Evolutionary conservation across 64 coral and sea anemone genomes (phyloP).

Genomic region (Orbicella faveolata): DNA sequence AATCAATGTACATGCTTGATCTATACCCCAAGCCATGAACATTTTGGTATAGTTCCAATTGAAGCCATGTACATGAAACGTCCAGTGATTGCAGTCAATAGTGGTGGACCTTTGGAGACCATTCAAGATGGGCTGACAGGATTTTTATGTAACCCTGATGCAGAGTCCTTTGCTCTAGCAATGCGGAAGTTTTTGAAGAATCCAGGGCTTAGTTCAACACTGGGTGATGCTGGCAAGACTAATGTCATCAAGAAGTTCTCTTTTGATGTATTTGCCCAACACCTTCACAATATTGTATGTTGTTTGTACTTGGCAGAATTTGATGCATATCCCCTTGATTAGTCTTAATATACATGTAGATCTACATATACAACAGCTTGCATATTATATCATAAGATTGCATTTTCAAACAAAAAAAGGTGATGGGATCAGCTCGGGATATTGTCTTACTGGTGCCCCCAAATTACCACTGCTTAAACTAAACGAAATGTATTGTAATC

Average conservation of each 20-base stretch:
- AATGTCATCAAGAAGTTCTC: constrained; percentile 95
- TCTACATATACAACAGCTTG: neutral
- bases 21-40: constrained; percentile 95
- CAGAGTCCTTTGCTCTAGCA: constrained; percentile 84
- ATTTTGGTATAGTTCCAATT: constrained; percentile 99
- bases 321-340: constrained; percentile 85
- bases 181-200: constrained; percentile 89
- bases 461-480: too few relatives aligned
- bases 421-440: too few relatives aligned
- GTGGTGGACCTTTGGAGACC: constrained; percentile 93
- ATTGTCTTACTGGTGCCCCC: too few relatives aligned
- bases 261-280: constrained; percentile 90
- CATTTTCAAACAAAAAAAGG: too few relatives aligned
- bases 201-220: constrained; percentile 39
- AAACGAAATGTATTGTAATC: too few relatives aligned
- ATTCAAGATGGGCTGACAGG: constrained; percentile 75
- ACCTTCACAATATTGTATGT: constrained; percentile 96
- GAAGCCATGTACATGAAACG: constrained; percentile 94
- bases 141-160: constrained; percentile 89
- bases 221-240: constrained; percentile 68
- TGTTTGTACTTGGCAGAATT: constrained; percentile 77
- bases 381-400: neutral
- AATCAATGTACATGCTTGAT: constrained; percentile 74
- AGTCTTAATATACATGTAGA: neutral
- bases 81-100: constrained; percentile 95